These are phyloP conservation scores for Cerastoderma edule DNA, from an alignment of 2,888 invertebrate species.

Conservation along the genomic window DNA sequence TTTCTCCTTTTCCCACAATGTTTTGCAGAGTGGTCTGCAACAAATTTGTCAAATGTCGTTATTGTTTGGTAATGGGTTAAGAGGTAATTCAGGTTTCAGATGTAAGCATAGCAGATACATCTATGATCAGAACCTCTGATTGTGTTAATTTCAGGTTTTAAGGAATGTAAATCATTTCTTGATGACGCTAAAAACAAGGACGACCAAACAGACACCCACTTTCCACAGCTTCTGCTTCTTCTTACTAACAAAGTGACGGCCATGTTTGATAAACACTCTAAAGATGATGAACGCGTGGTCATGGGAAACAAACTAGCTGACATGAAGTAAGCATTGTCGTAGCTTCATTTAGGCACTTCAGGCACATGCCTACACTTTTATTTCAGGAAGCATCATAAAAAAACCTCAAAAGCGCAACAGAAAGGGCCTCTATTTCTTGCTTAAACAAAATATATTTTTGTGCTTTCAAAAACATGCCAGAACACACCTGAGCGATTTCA, in stretches of 20 bases:
- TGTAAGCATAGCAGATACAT: too few species aligned
- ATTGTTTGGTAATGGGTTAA: not conserved
- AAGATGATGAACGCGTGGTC: slow-evolving; percentile 54
- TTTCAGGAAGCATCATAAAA: too few species aligned
- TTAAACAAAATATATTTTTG: not conserved
- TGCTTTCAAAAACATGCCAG: not conserved
- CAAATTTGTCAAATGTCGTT: not conserved
- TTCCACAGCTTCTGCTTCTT: slow-evolving; percentile 35
- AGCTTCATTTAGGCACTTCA: not conserved
- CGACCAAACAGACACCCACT: slow-evolving; percentile 14
- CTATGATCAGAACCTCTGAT: not conserved
- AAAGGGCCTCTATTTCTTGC: not conserved
- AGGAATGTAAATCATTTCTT: slow-evolving; percentile 28
- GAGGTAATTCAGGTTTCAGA: too few species aligned
- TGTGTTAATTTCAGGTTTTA: slow-evolving; percentile 22
- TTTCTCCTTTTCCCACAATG: not conserved
- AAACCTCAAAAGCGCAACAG: not conserved
- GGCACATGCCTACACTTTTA: not conserved
- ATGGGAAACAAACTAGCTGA: slow-evolving; percentile 64
- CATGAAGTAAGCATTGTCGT: slow-evolving; percentile 49
- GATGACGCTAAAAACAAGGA: slow-evolving; percentile 13
- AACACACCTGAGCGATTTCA: too few species aligned
- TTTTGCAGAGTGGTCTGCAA: not conserved
- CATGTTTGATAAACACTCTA: slow-evolving; percentile 22
- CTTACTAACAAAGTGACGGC: slow-evolving; percentile 37